phyloP scores from a whole-genome alignment of 2,797 vertebrate species.

The Vultur gryphus region DNA sequence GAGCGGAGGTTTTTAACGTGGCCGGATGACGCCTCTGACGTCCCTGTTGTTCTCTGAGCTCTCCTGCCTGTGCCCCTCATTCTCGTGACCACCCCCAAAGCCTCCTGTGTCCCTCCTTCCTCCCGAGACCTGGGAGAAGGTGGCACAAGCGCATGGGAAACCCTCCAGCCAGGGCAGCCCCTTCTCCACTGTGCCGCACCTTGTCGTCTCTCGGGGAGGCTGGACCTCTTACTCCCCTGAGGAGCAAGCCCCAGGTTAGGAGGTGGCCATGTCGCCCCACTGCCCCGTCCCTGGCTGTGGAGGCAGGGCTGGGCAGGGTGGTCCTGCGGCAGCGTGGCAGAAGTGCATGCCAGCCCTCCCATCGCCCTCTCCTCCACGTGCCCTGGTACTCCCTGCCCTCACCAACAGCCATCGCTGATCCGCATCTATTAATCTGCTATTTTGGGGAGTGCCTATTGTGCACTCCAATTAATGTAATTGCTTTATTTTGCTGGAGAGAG shows the following conservation, averaged over 20 bases:
- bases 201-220: neutral
- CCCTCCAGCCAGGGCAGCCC: neutral
- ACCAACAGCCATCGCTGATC: neutral
- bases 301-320: neutral
- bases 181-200: accelerated
- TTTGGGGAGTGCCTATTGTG: neutral
- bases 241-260: neutral
- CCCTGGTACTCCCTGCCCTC: neutral
- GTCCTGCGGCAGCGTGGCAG: accelerated
- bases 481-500: neutral
- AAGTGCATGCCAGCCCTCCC: accelerated
- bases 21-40: neutral
- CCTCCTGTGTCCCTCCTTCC: neutral
- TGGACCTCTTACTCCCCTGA: accelerated
- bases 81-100: accelerated
- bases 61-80: neutral
- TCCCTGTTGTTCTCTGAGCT: neutral
- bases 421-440: neutral
- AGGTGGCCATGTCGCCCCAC: accelerated
- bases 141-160: accelerated
- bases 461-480: neutral
- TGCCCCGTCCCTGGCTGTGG: neutral
- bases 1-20: accelerated
- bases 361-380: accelerated
- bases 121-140: neutral